Evolutionary conservation across 2,888 invertebrate species (phyloP), one percentile per base, ranked within the genome.

Genomic region (Malthinus seriepunctatus): DNA sequence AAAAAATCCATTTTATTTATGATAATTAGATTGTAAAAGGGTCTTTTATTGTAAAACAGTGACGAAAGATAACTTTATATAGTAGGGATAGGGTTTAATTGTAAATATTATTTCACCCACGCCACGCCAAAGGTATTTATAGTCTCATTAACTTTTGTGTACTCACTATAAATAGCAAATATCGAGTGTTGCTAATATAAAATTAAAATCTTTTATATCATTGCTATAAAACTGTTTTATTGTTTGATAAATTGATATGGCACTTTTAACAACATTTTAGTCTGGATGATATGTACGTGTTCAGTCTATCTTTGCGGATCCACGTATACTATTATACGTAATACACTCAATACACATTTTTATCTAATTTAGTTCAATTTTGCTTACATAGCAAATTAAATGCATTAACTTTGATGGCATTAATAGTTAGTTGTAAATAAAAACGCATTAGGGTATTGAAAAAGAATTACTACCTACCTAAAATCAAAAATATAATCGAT

Each of bases 1-100:
- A 23, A 23, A 23, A 23, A 23, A 23, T n/a, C 23, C 5, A 23
- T 23, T 23, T 23, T 23, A 5, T 23, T 23, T 23, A 5, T 5
- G 23, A 23, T 23, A 23, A 23, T 23, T 23, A 23, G 23, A 23
- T 23, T 23, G 23, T 23, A 23, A 5, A 5, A 23, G 5, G 23
- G 23, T 3, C 23, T 5, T 23, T 23, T 5, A 3, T 23, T 23
- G 2, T 23, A 3, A 23, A 23, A 23, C 5, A 23, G 23, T 2
- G 23, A 23, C 23, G 23, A 23, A 3, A 23, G 23, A 23, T 23
- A 23, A 23, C n/a, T n/a, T n/a, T n/a, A n/a, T 23, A 23, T 23
- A 2, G 23, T 23, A 23, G 3, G 23, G 3, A 23, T 23, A 5
- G 23, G 23, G 23, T 23, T 91, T 44, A n/a, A 37, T 12, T 34